Conservation (phyloP, 2,113 vertebrate genomes). For the Pogonocichla stellata region DNA sequence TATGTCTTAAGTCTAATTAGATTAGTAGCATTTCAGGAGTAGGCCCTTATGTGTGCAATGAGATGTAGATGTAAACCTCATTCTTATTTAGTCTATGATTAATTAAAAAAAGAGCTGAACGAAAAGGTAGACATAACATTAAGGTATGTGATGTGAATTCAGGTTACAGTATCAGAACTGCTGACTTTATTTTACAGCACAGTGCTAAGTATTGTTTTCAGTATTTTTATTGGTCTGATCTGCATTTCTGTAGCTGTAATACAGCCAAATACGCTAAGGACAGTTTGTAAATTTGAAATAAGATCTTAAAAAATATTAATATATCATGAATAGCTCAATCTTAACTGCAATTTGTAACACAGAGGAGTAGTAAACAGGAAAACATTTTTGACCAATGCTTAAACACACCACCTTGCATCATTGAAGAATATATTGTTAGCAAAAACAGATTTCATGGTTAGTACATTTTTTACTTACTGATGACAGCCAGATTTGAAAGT, state of each 20-base stretch:
- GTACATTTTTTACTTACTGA: background rate
- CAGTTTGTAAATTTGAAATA: background rate
- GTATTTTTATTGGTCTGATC: background rate
- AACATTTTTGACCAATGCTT: background rate
- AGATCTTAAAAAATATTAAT: background rate
- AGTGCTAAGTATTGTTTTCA: background rate
- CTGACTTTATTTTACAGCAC: background rate
- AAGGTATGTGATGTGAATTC: background rate
- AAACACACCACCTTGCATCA: background rate
- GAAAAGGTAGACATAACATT: conserved; percentile 19
- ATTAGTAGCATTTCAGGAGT: background rate
- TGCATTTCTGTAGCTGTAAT: background rate
- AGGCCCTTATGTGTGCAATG: background rate
- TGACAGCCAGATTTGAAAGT: background rate
- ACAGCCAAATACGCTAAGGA: background rate
- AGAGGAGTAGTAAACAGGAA: background rate
- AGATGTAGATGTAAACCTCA: background rate
- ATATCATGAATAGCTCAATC: background rate
- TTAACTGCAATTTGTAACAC: background rate
- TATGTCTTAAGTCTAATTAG: background rate
- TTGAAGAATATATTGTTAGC: background rate
- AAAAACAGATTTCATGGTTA: background rate
- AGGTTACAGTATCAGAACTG: background rate
- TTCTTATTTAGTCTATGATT: conserved; percentile 15
- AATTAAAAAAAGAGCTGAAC: background rate